Conservation (phyloP, 2,797 vertebrate genomes). For the Parambassis ranga region DNA sequence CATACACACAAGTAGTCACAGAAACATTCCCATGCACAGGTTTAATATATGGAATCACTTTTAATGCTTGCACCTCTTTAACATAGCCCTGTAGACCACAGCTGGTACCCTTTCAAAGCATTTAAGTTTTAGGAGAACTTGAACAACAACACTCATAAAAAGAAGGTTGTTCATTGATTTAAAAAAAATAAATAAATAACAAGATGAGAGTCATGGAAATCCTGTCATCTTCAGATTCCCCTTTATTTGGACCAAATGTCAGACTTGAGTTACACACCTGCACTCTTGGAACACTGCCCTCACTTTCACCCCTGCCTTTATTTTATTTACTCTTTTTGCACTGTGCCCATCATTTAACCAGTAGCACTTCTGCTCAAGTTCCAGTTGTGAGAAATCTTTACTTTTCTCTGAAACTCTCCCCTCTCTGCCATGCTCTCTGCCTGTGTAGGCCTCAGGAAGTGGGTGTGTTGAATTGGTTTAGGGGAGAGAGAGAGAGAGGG, state of each 20-base stretch:
- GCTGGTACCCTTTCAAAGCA: slow-evolving; percentile 10
- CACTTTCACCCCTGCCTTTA: background rate
- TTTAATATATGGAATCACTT: slow-evolving; percentile 45
- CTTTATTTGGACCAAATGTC: no score
- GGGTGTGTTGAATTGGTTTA: slow-evolving; percentile 83
- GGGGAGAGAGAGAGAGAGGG: slow-evolving; percentile 59
- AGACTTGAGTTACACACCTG: no score
- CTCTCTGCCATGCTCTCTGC: slow-evolving; percentile 42
- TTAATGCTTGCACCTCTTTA: slow-evolving; percentile 12
- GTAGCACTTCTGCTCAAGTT: slow-evolving; percentile 1
- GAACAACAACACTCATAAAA: background rate
- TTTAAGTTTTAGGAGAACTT: slow-evolving; percentile 3
- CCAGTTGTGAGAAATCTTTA: background rate
- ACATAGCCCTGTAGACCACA: slow-evolving; percentile 13
- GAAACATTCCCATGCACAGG: slow-evolving; percentile 13
- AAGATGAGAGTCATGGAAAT: no score
- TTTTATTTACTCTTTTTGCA: background rate
- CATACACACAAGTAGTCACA: background rate
- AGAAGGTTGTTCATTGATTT: slow-evolving; percentile 4
- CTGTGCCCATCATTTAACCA: background rate
- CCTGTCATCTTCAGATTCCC: no score
- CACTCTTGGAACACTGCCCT: background rate
- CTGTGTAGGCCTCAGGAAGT: slow-evolving; percentile 88
- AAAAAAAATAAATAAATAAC: no score
- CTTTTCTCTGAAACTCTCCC: slow-evolving; percentile 17